Percentiles rank a stretch among this genome's conserved stretches.
phyloP scores from a whole-genome alignment of 2,113 vertebrate species.

The Zootoca vivipara region DNA sequence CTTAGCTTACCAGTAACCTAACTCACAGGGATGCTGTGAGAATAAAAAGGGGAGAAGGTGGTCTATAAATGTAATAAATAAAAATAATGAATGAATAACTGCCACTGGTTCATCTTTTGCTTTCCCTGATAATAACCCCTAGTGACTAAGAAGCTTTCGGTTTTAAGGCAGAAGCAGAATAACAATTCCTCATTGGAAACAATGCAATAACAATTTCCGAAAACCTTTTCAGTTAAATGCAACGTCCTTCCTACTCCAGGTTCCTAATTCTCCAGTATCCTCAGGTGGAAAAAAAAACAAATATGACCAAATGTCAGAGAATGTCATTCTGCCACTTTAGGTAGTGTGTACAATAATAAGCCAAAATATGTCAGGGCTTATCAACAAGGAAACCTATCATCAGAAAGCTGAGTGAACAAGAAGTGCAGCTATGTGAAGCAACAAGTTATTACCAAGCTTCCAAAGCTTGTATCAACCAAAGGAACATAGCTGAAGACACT shows the following conservation, averaged over 20 bases:
- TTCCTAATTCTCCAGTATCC: background rate
- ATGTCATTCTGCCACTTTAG: background rate
- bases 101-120: no score
- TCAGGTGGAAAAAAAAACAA: slow-evolving; percentile 1
- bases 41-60: background rate
- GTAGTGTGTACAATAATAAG: slow-evolving; percentile 26
- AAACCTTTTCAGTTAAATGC: background rate
- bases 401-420: background rate
- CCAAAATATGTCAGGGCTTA: background rate
- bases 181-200: background rate
- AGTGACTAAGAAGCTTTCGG: background rate
- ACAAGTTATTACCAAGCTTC: background rate
- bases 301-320: background rate
- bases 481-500: background rate
- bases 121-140: background rate
- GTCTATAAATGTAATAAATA: background rate
- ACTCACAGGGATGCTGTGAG: background rate
- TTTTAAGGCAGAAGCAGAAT: background rate
- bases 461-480: background rate
- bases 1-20: no score
- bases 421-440: slow-evolving; percentile 5
- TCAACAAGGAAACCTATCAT: background rate
- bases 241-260: background rate
- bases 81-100: no score
- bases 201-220: background rate